phyloP scores from a whole-genome alignment of 2,888 invertebrate species.

The Zaprionus obscuricornis region DNA sequence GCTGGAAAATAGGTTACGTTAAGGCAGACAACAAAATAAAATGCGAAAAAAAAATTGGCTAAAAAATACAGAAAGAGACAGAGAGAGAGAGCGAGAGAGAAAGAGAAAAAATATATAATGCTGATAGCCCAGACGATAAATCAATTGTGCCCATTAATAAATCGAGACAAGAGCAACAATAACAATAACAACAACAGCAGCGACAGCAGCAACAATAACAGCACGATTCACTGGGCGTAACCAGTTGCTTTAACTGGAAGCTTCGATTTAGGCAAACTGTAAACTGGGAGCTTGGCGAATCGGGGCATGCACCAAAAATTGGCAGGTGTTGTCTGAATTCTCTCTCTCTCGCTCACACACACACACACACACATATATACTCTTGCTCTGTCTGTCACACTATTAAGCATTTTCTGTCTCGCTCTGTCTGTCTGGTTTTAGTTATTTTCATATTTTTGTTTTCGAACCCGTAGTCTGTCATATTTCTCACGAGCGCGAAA shows the following conservation, averaged over 20 bases:
- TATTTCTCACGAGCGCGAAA: slow-evolving; percentile 76
- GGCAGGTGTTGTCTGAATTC: slow-evolving; percentile 66
- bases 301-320: slow-evolving; percentile 48
- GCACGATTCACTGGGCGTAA: slow-evolving; percentile 39
- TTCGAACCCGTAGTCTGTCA: slow-evolving; percentile 45
- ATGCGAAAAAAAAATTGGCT: not conserved
- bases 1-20: slow-evolving; percentile 35
- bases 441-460: slow-evolving; percentile 43
- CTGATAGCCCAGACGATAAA: slow-evolving; percentile 52
- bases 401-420: no score
- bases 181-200: slow-evolving; percentile 22
- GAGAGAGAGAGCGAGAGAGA: slow-evolving; percentile 3
- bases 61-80: not conserved
- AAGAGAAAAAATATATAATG: slow-evolving; percentile 14
- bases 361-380: no score
- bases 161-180: slow-evolving; percentile 50
- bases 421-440: slow-evolving; percentile 10
- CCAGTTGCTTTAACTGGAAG: slow-evolving; percentile 42
- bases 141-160: slow-evolving; percentile 64
- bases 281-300: slow-evolving; percentile 11
- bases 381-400: not conserved
- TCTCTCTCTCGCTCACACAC: slow-evolving; percentile 14
- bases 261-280: slow-evolving; percentile 12
- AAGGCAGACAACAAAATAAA: not conserved
- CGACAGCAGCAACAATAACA: slow-evolving; percentile 19